Evolutionary conservation across 2,888 invertebrate species (phyloP), one percentile per base, ranked within the genome.

Genomic region (Caenorhabditis macrosperma): DNA sequence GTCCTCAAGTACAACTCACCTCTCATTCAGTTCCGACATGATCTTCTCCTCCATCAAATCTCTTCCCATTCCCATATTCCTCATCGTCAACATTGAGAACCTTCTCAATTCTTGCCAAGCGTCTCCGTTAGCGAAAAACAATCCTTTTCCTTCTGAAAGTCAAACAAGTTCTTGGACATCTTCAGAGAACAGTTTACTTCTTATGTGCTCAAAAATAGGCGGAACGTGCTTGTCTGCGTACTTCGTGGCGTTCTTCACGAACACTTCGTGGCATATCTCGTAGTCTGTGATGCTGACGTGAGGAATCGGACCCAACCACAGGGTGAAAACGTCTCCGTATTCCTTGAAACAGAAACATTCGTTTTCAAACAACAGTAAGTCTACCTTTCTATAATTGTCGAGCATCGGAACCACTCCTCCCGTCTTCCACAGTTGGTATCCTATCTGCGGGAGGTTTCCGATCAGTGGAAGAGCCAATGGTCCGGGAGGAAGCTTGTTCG

Each of bases 41-140:
- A 80, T 76, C 35, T 76, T 69, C 33, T 61, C 67, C 46, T 80
- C 80, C 80, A 80, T 80, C 44, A 71, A 22, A 55, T 69, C 68
- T 28, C 46, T 75, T 20, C 80, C 80, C 26, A 80, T 38, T 28
- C 80, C 80, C 57, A 80, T 75, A 35, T 80, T 80, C 35, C 80
- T 59, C 33, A 80, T 57, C 10, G 76, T 76, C 12, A 75, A 48
- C 26, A 80, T 69, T 0, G 76, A 55, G 54, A 80, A 80, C 1
- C 76, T 63, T 35, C 80, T 50, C 30, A 75, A 54, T 26, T 59
- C 60, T 22, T 71, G 71, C 71, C 80, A 80, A 0, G 60, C 41
- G 0, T 57, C 52, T 7, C 80, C 80, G 26, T 67, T 71, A 7
- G 54, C 38, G 7, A 54, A 60, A 6, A 67, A 64, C 4, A 80